A percentile compares a stretch with the other conserved stretches of the same genome.
Conservation (phyloP, 2,113 vertebrate species). For the Melierax canorus region DNA sequence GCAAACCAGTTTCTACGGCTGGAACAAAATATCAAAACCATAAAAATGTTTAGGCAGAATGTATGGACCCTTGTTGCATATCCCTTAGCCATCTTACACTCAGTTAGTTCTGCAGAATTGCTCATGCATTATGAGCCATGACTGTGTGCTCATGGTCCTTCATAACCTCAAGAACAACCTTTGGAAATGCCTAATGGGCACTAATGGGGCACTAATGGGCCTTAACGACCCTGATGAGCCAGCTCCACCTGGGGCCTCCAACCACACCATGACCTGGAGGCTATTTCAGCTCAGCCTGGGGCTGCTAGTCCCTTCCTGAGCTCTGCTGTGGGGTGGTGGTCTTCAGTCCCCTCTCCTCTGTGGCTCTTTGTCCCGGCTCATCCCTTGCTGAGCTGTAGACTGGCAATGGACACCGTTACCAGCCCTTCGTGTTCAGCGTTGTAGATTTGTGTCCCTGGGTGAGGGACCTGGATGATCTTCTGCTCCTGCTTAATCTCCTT, state of each 20-base stretch:
- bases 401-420: rapidly evolving
- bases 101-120: background rate
- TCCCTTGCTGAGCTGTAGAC: background rate
- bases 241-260: background rate
- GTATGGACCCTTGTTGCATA: background rate
- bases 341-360: background rate
- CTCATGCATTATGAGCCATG: background rate
- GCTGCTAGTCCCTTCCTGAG: background rate
- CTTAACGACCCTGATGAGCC: rapidly evolving
- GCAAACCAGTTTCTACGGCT: too few species aligned
- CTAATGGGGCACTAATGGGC: background rate
- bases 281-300: background rate
- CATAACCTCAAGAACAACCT: background rate
- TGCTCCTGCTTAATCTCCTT: background rate
- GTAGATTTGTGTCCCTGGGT: rapidly evolving
- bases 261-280: background rate
- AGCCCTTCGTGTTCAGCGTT: rapidly evolving
- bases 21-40: too few species aligned
- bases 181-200: background rate
- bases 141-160: background rate
- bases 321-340: background rate
- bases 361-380: background rate
- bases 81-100: background rate
- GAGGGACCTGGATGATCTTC: background rate
- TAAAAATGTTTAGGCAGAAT: too few species aligned